A percentile compares a stretch with the other conserved stretches of the same genome.
Conservation (phyloP, 2,888 invertebrate species). For the Sinotaia quadrata region DNA sequence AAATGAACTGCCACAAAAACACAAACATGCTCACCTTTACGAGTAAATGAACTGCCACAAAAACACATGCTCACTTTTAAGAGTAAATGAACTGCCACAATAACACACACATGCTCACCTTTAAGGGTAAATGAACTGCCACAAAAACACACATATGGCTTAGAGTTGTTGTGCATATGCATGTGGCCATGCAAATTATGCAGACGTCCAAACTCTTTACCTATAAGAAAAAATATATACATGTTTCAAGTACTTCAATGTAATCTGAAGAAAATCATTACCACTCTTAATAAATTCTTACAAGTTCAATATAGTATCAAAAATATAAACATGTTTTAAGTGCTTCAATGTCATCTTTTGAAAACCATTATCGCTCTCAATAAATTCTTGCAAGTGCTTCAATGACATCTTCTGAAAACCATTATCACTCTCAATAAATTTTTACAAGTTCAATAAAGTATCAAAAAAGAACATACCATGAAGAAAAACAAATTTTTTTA, state of each 20-base stretch:
- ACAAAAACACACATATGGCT: slow-evolving; percentile 71
- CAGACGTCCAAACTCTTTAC: slow-evolving; percentile 70
- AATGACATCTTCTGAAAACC: too few species aligned
- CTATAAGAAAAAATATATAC: slow-evolving; percentile 42
- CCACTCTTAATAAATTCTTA: background rate
- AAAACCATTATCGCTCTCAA: background rate
- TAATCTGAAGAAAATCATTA: too few species aligned
- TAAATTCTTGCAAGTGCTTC: background rate
- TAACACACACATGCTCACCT: too few species aligned
- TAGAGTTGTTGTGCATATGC: slow-evolving; percentile 71
- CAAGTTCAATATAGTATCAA: background rate
- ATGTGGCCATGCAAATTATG: slow-evolving; percentile 73
- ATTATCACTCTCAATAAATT: background rate
- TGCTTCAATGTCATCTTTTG: background rate
- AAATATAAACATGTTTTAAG: background rate
- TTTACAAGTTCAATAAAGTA: background rate
- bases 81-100: too few species aligned
- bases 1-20: too few species aligned
- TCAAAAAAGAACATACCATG: background rate
- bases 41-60: too few species aligned
- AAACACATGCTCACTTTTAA: too few species aligned
- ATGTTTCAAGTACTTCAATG: background rate
- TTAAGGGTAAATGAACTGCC: slow-evolving; percentile 72
- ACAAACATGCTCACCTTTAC: too few species aligned
- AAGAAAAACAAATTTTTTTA: too few species aligned